Evolutionary conservation across 2,113 vertebrate species (phyloP).

Genomic region (Reinhardtius hippoglossoides): DNA sequence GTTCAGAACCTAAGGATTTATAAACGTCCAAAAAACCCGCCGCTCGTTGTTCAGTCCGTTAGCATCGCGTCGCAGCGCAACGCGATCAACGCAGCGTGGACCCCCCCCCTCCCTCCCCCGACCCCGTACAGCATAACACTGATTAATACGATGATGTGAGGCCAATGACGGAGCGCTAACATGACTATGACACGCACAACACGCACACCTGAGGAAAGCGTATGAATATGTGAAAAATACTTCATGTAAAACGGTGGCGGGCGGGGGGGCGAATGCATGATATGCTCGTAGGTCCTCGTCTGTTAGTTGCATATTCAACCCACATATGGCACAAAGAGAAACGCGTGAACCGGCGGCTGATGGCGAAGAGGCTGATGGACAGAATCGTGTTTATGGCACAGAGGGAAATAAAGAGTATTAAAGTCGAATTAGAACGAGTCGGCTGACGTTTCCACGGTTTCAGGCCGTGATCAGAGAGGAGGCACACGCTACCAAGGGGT

Average conservation of each 20-base stretch:
- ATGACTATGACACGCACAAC: slow-evolving; percentile 50
- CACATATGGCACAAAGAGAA: slow-evolving; percentile 67
- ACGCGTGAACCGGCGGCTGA: slow-evolving; percentile 13
- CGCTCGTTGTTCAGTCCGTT: slow-evolving; percentile 23
- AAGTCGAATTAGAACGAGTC: too few species aligned
- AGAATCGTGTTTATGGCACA: slow-evolving; percentile 60
- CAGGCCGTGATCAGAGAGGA: too few species aligned
- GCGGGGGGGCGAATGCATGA: slow-evolving; percentile 36
- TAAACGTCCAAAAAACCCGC: slow-evolving; percentile 56
- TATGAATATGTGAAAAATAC: not conserved
- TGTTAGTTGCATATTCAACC: slow-evolving; percentile 73
- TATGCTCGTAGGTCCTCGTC: slow-evolving; percentile 57
- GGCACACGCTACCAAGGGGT: too few species aligned
- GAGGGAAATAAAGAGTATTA: slow-evolving; percentile 7
- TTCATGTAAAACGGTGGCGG: slow-evolving; percentile 29
- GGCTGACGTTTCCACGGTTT: too few species aligned
- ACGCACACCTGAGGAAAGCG: slow-evolving; percentile 45
- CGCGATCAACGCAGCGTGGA: slow-evolving; percentile 11
- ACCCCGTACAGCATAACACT: slow-evolving; percentile 40
- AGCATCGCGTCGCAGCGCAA: slow-evolving; percentile 30
- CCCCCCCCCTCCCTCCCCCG: slow-evolving; percentile 28
- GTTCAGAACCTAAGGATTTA: slow-evolving; percentile 43
- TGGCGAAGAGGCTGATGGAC: slow-evolving; percentile 19
- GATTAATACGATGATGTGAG: slow-evolving; percentile 56
- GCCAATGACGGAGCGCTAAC: slow-evolving; percentile 36